Percentiles rank a stretch among this genome's conserved stretches.
phyloP scores from a whole-genome alignment of 2,888 invertebrate genomes.

The Diploptera punctata region DNA sequence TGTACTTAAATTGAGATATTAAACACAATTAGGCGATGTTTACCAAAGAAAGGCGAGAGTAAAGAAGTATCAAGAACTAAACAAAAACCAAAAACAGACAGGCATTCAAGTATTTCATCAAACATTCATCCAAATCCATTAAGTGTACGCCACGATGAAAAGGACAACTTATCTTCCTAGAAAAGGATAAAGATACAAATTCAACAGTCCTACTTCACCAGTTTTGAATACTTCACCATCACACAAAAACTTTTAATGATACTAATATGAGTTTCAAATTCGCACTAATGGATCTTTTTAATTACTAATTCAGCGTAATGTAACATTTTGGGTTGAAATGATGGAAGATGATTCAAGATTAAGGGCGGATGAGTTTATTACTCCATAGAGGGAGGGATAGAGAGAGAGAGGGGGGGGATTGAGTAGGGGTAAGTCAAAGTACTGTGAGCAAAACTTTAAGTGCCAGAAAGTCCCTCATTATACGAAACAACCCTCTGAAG shows the following conservation, averaged over 20 bases:
- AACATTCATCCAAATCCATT: conserved; percentile 12
- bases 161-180: no score
- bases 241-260: conserved; percentile 32
- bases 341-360: no score
- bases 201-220: background rate
- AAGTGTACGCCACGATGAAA: background rate
- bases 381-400: background rate
- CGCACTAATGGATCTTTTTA: conserved; percentile 37
- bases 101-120: background rate
- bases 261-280: conserved; percentile 33
- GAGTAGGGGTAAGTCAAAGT: background rate
- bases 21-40: no score
- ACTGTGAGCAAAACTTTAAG: conserved; percentile 1
- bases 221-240: background rate
- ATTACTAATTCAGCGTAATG: conserved; percentile 28
- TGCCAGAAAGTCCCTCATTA: conserved; percentile 1
- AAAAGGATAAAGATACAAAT: background rate
- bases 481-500: conserved; percentile 1
- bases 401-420: background rate
- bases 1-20: no score
- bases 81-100: no score
- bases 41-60: no score
- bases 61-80: no score
- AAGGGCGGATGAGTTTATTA: background rate
- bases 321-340: background rate